Percentiles rank a stretch among this genome's conserved stretches.
phyloP scores from a whole-genome alignment of 2,113 vertebrate genomes.

The Scomber colias region DNA sequence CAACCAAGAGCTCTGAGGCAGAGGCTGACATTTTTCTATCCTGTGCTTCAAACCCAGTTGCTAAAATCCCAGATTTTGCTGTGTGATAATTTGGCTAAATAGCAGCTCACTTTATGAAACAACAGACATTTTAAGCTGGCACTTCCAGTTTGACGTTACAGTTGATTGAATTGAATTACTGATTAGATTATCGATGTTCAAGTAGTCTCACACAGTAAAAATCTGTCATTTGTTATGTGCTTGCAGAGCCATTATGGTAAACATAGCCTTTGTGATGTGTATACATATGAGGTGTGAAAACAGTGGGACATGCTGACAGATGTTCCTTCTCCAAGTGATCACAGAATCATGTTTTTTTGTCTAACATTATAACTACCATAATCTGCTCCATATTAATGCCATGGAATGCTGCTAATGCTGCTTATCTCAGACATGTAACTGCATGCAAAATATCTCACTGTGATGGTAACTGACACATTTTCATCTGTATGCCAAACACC shows the following conservation, averaged over 20 bases:
- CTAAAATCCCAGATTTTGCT: slow-evolving; percentile 58
- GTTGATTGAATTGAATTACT: neutral
- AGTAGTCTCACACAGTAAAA: slow-evolving; percentile 49
- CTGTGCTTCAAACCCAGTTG: slow-evolving; percentile 50
- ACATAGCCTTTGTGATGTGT: slow-evolving; percentile 45
- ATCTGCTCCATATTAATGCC: slow-evolving; percentile 92
- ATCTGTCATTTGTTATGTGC: slow-evolving; percentile 46
- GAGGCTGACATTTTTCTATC: slow-evolving; percentile 60
- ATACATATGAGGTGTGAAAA: slow-evolving; percentile 50
- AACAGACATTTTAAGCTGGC: neutral
- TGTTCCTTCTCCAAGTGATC: slow-evolving; percentile 83
- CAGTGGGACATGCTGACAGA: slow-evolving; percentile 84
- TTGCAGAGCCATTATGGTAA: slow-evolving; percentile 52
- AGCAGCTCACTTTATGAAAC: neutral
- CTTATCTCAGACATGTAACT: slow-evolving; percentile 67
- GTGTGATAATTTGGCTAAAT: slow-evolving; percentile 48
- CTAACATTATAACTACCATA: slow-evolving; percentile 87
- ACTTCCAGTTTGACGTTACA: neutral
- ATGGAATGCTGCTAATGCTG: slow-evolving; percentile 93
- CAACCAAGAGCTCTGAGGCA: slow-evolving; percentile 54
- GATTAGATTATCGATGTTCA: slow-evolving; percentile 1
- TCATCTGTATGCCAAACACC: slow-evolving; percentile 67
- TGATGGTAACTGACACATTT: slow-evolving; percentile 63
- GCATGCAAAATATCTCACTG: slow-evolving; percentile 74
- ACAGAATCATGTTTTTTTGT: slow-evolving; percentile 85